These are phyloP conservation scores for Chloroceryle aenea DNA, from an alignment of 2,113 vertebrate genomes.

Conservation along the genomic window DNA sequence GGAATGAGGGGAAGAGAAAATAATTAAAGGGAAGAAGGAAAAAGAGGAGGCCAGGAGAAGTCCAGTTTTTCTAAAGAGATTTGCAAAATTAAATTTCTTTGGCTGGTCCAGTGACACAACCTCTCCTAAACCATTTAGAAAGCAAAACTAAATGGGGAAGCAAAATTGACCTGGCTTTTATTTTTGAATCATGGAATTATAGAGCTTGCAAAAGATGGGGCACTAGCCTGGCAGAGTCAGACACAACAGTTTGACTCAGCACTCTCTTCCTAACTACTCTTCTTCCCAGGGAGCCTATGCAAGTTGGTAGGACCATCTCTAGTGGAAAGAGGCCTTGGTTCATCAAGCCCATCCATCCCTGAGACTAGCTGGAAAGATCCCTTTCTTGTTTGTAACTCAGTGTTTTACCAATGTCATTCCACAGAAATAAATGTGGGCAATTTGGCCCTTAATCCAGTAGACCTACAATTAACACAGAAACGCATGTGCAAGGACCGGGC, in stretches of 20 bases:
- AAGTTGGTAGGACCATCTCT: not conserved
- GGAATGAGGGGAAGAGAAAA: not conserved
- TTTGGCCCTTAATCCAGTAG: not conserved
- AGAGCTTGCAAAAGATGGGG: not conserved
- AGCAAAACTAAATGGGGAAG: not conserved
- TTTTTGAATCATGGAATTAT: not conserved
- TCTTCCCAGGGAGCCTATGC: not conserved
- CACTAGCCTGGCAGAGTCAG: not conserved
- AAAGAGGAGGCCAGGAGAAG: not conserved
- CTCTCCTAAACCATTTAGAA: not conserved
- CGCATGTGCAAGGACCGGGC: not conserved
- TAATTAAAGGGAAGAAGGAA: not conserved
- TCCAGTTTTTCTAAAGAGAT: not conserved
- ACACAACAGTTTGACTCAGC: not conserved
- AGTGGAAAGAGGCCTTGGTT: not conserved
- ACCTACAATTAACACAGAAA: not conserved
- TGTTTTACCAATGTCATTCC: not conserved
- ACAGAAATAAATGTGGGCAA: not conserved
- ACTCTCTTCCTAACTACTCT: not conserved
- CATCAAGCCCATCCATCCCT: not conserved
- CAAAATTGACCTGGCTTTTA: not conserved
- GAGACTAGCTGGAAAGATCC: not conserved
- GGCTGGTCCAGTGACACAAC: not conserved
- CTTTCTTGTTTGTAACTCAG: not conserved
- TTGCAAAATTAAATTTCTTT: not conserved